These are phyloP conservation scores for Leucopsar rothschildi DNA, from an alignment of 2,113 vertebrate genomes.

Conservation along the genomic window DNA sequence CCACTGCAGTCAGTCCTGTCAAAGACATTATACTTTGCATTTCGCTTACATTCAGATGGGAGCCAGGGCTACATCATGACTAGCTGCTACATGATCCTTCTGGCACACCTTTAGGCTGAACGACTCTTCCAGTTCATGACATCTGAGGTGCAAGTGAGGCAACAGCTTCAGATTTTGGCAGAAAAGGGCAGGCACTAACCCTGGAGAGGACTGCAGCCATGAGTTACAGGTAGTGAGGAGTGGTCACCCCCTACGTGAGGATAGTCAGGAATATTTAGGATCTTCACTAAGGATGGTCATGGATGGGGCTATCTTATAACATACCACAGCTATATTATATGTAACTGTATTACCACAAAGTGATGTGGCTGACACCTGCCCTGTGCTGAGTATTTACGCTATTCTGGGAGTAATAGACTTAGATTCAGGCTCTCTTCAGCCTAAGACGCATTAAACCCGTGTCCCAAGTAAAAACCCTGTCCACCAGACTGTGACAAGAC, in stretches of 20 bases:
- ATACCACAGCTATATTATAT: background rate
- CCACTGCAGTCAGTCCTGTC: background rate
- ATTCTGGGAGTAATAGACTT: background rate
- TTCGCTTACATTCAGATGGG: background rate
- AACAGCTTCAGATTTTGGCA: background rate
- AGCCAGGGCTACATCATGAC: background rate
- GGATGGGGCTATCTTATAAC: background rate
- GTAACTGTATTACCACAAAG: background rate
- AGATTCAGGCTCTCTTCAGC: background rate
- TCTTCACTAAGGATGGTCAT: background rate
- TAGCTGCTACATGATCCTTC: background rate
- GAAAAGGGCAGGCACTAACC: background rate
- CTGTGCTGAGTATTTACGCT: background rate
- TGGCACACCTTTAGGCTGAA: background rate
- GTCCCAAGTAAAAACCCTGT: background rate
- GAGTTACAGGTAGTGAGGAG: background rate
- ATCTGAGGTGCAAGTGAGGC: background rate
- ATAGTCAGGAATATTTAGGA: background rate
- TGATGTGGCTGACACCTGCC: background rate
- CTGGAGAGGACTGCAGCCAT: background rate
- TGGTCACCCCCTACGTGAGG: accelerated
- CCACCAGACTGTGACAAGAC: background rate
- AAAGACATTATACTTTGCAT: background rate
- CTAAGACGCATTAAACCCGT: background rate
- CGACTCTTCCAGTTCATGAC: background rate